Evolutionary conservation across 2,797 vertebrate genomes (phyloP).

Genomic region (Peromyscus melanophrys): DNA sequence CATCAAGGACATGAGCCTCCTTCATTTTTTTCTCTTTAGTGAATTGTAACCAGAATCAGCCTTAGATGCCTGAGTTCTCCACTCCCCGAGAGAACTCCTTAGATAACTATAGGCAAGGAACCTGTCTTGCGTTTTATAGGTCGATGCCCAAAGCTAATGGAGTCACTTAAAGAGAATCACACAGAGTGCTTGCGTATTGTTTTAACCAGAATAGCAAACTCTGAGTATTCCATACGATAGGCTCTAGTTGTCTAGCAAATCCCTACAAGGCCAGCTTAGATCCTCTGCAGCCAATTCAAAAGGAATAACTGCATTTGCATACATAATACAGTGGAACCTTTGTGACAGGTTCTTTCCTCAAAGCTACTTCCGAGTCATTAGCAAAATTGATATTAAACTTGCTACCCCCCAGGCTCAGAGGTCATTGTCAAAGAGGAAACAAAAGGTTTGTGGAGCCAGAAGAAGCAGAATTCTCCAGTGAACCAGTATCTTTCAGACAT

Average conservation of each 20-base stretch:
- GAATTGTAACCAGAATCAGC: not conserved
- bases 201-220: not conserved
- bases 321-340: not conserved
- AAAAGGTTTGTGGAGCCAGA: not conserved
- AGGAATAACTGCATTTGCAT: not conserved
- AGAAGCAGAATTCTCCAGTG: not conserved
- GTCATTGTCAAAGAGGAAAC: not conserved
- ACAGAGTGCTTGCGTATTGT: not conserved
- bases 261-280: not conserved
- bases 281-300: not conserved
- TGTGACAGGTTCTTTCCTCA: not conserved
- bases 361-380: not conserved
- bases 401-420: not conserved
- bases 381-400: not conserved
- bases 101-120: not conserved
- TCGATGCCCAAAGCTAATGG: not conserved
- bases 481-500: not conserved
- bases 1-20: not conserved
- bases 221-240: not conserved
- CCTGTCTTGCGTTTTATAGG: not conserved
- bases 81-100: not conserved
- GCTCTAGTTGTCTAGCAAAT: not conserved
- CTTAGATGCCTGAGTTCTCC: too few species aligned
- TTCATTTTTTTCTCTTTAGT: not conserved
- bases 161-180: not conserved